Evolutionary conservation across 2,113 vertebrate species (phyloP).

Genomic region (Stigmatopora nigra): DNA sequence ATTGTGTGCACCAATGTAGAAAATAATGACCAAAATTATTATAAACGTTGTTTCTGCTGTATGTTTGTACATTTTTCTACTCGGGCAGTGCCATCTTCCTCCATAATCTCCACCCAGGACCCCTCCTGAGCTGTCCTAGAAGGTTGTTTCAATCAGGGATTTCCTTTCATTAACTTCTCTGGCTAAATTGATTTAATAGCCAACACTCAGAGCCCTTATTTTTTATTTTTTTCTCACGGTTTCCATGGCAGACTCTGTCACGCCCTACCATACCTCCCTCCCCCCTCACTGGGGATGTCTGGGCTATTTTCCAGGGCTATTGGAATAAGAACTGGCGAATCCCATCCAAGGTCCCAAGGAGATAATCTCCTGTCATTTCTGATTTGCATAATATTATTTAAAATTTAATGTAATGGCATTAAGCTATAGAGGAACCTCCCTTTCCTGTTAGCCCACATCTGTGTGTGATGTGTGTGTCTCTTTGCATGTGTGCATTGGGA

Average conservation of each 20-base stretch:
- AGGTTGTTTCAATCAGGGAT: conserved; percentile 48
- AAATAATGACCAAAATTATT: too few relatives aligned
- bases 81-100: conserved; percentile 23
- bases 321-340: conserved; percentile 70
- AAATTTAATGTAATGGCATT: conserved; percentile 73
- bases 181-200: conserved; percentile 71
- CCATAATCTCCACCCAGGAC: conserved; percentile 39
- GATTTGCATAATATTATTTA: conserved; percentile 74
- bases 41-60: too few relatives aligned
- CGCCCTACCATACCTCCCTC: conserved; percentile 60
- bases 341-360: conserved; percentile 69
- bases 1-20: too few relatives aligned
- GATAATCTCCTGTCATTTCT: conserved; percentile 74
- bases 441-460: conserved; percentile 51
- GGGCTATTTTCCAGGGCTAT: conserved; percentile 66
- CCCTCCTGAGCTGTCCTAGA: conserved; percentile 50
- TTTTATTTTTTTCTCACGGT: conserved; percentile 49
- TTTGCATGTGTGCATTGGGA: conserved; percentile 15
- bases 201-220: conserved; percentile 46
- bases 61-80: neutral
- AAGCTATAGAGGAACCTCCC: conserved; percentile 56
- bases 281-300: conserved; percentile 52
- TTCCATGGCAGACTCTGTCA: conserved; percentile 57
- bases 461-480: conserved; percentile 32
- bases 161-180: conserved; percentile 54